Conservation (phyloP, 1,140 invertebrate genomes). For the Zaprionus vittiger region DNA sequence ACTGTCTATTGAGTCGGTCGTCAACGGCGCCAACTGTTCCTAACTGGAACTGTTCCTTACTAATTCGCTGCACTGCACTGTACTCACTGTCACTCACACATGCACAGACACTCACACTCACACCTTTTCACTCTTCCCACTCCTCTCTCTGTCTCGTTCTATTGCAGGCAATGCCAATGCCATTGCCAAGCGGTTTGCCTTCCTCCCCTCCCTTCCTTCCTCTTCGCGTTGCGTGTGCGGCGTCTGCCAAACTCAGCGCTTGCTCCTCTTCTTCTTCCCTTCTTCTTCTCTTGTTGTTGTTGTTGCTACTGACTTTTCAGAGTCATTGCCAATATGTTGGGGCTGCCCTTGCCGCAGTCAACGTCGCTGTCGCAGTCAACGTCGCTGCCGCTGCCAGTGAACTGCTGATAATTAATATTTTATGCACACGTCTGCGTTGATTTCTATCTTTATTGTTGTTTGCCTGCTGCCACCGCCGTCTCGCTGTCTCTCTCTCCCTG, state of each 20-base stretch:
- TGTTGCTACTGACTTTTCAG: constrained; percentile 58
- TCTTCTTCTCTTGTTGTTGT: constrained; percentile 14
- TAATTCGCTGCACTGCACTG: constrained; percentile 1
- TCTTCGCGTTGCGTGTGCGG: constrained; percentile 51
- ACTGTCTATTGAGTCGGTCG: constrained; percentile 40
- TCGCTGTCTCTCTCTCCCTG: constrained; percentile 14
- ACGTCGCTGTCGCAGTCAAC: constrained; percentile 7
- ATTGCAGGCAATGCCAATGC: constrained; percentile 41
- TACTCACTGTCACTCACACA: neutral
- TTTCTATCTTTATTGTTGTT: constrained; percentile 83
- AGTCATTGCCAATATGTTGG: constrained; percentile 71
- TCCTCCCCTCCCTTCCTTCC: neutral
- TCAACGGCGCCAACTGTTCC: constrained; percentile 45
- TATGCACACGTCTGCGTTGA: constrained; percentile 83
- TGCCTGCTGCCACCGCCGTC: constrained; percentile 53
- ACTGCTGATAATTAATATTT: constrained; percentile 83
- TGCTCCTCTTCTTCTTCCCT: constrained; percentile 12
- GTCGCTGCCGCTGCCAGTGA: constrained; percentile 52
- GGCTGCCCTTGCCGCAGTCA: constrained; percentile 29
- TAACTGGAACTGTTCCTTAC: constrained; percentile 15
- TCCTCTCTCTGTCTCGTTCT: neutral
- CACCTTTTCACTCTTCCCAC: neutral
- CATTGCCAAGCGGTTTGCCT: constrained; percentile 62
- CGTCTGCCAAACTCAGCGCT: constrained; percentile 58
- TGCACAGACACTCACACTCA: neutral